Conservation (phyloP, 2,797 vertebrate species). For the Hippocampus kuda region DNA sequence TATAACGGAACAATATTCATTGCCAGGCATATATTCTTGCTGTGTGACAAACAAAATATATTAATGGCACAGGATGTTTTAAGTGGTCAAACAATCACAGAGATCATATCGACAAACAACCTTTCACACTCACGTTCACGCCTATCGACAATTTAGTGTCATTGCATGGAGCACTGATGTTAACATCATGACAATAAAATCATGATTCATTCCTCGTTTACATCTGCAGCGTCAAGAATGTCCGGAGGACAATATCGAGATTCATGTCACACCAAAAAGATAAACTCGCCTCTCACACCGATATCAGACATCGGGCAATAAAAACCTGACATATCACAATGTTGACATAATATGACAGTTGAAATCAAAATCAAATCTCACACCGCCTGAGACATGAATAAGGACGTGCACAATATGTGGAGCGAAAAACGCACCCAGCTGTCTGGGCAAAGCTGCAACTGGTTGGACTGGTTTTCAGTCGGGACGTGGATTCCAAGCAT, state of each 20-base stretch:
- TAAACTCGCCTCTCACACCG: neutral
- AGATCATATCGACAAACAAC: no score
- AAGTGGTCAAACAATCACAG: no score
- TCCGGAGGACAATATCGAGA: neutral
- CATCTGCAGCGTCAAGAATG: neutral
- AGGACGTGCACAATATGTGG: neutral
- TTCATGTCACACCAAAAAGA: neutral
- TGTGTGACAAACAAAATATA: no score
- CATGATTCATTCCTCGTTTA: neutral
- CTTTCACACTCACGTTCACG: no score
- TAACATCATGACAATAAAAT: no score
- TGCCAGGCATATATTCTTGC: no score
- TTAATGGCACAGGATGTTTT: no score
- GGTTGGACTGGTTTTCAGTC: slow-evolving; percentile 43
- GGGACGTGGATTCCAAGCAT: slow-evolving; percentile 35
- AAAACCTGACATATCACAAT: neutral
- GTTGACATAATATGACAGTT: neutral
- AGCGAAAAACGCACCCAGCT: neutral
- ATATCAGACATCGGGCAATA: neutral
- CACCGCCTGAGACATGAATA: slow-evolving; percentile 6
- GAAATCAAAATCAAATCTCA: slow-evolving; percentile 3
- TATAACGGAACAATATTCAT: no score
- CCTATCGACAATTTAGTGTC: no score
- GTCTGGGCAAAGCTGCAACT: slow-evolving; percentile 19
- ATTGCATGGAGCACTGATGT: no score